Percentiles rank a stretch among this genome's conserved stretches.
phyloP scores from a whole-genome alignment of 2,888 invertebrate genomes.

The Stomorhina lunata region DNA sequence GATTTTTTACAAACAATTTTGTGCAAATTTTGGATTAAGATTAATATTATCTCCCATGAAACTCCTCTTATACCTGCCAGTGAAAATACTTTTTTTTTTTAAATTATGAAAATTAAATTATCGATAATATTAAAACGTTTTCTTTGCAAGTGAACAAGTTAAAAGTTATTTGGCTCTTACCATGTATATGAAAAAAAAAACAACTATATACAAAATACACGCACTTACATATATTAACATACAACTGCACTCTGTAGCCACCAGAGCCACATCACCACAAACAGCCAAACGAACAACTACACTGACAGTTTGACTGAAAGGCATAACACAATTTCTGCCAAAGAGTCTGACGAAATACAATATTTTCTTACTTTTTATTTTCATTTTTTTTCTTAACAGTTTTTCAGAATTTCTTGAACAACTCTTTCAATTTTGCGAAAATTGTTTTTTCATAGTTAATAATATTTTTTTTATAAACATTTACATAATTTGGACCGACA shows the following conservation, averaged over 20 bases:
- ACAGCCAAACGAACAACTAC: not conserved
- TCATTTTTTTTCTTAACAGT: conserved; percentile 6
- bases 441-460: too few relatives aligned
- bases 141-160: conserved; percentile 35
- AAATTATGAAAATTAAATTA: conserved; percentile 63
- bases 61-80: not conserved
- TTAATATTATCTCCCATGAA: not conserved
- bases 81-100: conserved; percentile 17
- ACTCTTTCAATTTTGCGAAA: conserved; percentile 32
- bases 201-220: not conserved
- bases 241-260: not conserved
- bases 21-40: not conserved
- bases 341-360: conserved; percentile 6
- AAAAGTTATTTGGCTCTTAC: conserved; percentile 3
- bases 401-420: conserved; percentile 30
- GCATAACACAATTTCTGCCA: not conserved
- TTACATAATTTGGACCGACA: too few relatives aligned
- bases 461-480: too few relatives aligned
- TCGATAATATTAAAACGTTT: conserved; percentile 64
- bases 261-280: not conserved
- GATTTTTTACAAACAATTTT: too few relatives aligned
- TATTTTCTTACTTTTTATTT: not conserved
- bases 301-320: conserved; percentile 42
- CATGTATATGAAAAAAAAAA: not conserved
- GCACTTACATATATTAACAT: not conserved